Evolutionary conservation across 2,113 vertebrate genomes (phyloP).

Genomic region (Conger conger): DNA sequence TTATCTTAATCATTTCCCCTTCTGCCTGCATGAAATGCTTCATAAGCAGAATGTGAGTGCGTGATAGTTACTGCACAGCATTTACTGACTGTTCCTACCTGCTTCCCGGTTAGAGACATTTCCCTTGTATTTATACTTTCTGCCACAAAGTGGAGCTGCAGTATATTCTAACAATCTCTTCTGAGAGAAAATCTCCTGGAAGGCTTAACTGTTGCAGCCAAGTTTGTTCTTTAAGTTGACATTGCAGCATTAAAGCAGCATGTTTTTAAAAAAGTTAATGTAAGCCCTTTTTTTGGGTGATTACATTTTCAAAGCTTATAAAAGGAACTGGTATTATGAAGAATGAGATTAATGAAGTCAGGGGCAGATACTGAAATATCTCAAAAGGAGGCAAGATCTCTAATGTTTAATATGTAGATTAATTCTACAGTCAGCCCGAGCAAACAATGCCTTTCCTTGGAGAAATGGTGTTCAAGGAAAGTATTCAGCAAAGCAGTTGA

Average conservation of each 20-base stretch:
- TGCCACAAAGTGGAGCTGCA: conserved; percentile 32
- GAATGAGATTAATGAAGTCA: neutral
- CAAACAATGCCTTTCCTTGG: neutral
- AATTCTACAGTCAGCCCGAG: neutral
- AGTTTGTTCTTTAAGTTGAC: neutral
- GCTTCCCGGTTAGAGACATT: neutral
- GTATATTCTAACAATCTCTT: neutral
- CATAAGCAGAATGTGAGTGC: neutral
- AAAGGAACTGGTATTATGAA: neutral
- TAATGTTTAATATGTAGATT: neutral
- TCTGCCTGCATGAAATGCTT: neutral
- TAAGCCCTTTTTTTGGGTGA: neutral
- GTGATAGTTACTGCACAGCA: neutral
- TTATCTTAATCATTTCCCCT: neutral
- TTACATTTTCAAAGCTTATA: neutral
- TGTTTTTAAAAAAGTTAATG: neutral
- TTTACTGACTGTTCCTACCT: neutral
- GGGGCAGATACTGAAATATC: neutral
- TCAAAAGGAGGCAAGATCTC: neutral
- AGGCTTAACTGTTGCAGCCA: neutral
- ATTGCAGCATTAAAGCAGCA: neutral
- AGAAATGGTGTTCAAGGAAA: neutral
- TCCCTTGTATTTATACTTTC: conserved; percentile 15
- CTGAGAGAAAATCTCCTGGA: too few relatives aligned
- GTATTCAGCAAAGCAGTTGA: neutral